These are phyloP conservation scores for Tetraodon nigroviridis DNA, from an alignment of 2,113 vertebrate species.

Conservation along the genomic window DNA sequence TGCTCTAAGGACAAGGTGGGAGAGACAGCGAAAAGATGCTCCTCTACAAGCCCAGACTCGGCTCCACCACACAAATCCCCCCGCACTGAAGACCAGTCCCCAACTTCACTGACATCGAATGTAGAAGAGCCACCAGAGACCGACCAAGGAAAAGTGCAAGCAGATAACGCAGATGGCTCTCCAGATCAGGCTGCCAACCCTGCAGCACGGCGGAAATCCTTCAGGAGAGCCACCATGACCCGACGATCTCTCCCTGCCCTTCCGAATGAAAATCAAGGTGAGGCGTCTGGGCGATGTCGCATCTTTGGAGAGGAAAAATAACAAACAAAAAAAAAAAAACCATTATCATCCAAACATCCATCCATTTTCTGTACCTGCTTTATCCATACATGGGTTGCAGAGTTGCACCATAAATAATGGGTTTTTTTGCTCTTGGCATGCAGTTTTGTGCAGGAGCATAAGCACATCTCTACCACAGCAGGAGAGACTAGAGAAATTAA, in stretches of 20 bases:
- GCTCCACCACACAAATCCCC: constrained; percentile 60
- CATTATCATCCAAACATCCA: no score
- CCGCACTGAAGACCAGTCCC: constrained; percentile 28
- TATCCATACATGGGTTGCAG: no score
- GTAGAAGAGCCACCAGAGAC: constrained; percentile 15
- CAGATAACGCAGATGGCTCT: constrained; percentile 12
- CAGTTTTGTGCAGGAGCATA: constrained; percentile 67
- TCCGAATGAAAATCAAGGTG: constrained; percentile 58
- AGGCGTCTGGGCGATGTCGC: constrained; percentile 17
- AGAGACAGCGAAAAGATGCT: constrained; percentile 50
- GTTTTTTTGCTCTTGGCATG: not conserved
- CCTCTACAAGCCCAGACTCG: constrained; percentile 28
- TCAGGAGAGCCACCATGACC: constrained; percentile 70
- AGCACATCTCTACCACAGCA: constrained; percentile 60
- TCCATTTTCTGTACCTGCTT: no score
- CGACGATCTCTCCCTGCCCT: constrained; percentile 71
- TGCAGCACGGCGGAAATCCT: constrained; percentile 64
- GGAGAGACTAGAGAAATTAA: constrained; percentile 69
- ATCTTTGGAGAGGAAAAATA: not conserved
- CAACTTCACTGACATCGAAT: not conserved
- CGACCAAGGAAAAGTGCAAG: constrained; percentile 8
- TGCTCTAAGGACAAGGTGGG: not conserved
- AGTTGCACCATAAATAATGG: not conserved
- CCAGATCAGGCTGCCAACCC: constrained; percentile 27
- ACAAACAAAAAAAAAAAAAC: accelerated